A percentile compares a stretch with the other conserved stretches of the same genome.
Evolutionary conservation across 2,113 vertebrate species (phyloP).

Genomic region (Pyrgilauda ruficollis): DNA sequence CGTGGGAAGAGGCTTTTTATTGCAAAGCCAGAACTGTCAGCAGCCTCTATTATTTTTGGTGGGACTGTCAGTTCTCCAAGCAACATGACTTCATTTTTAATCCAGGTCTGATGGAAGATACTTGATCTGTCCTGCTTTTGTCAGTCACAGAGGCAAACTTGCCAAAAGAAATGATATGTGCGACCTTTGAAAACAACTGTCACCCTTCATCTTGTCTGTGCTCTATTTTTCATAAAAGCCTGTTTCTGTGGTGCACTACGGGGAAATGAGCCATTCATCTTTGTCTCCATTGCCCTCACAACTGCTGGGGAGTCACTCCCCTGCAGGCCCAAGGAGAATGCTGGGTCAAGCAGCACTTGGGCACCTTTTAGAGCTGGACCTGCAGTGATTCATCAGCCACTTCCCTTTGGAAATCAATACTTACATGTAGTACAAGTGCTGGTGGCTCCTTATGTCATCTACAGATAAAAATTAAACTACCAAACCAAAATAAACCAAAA

Average conservation of each 20-base stretch:
- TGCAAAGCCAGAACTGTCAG: slow-evolving; percentile 5
- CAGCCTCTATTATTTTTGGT: slow-evolving; percentile 37
- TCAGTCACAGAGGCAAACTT: not conserved
- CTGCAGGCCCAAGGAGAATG: not conserved
- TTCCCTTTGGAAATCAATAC: not conserved
- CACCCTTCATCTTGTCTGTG: not conserved
- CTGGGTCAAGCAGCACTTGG: not conserved
- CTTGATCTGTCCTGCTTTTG: not conserved
- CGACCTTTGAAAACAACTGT: not conserved
- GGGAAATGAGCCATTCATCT: not conserved
- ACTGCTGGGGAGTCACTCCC: not conserved
- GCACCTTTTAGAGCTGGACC: not conserved
- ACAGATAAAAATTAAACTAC: not conserved
- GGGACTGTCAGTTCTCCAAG: slow-evolving; percentile 36
- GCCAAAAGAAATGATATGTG: not conserved
- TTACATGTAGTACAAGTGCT: not conserved
- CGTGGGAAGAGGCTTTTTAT: not conserved
- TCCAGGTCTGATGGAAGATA: slow-evolving; percentile 1
- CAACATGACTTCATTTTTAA: slow-evolving; percentile 39
- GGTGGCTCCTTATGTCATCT: not conserved
- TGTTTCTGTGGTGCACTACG: not conserved
- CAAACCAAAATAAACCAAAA: not conserved
- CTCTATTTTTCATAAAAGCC: not conserved
- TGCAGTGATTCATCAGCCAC: not conserved
- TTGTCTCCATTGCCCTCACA: not conserved